A percentile compares a stretch with the other conserved stretches of the same genome.
These are phyloP conservation scores for Octopus bimaculoides DNA, from an alignment of 1,140 invertebrate genomes.

Conservation along the genomic window DNA sequence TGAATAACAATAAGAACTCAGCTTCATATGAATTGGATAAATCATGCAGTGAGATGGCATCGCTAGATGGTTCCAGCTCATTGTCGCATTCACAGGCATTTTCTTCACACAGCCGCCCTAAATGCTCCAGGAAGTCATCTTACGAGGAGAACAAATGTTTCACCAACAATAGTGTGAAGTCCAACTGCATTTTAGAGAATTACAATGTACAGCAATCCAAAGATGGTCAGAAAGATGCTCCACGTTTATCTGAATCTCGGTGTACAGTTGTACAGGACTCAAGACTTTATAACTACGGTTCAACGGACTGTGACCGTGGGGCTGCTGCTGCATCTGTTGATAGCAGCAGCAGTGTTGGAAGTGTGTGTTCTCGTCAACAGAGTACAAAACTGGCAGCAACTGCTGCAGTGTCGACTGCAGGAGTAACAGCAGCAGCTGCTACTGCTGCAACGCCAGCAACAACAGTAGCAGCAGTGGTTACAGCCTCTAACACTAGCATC, in stretches of 20 bases:
- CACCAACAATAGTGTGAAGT: background rate
- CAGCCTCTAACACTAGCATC: conserved; percentile 16
- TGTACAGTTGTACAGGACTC: too few species aligned
- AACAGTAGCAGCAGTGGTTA: conserved; percentile 7
- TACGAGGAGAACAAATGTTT: background rate
- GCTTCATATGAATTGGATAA: background rate
- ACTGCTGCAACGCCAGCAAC: background rate
- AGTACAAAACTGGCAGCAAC: conserved; percentile 4
- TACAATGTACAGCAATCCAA: background rate
- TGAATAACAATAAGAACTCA: background rate
- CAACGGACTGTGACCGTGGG: too few species aligned
- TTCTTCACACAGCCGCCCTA: background rate
- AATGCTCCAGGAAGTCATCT: background rate
- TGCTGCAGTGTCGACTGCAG: conserved; percentile 18
- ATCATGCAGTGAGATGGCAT: background rate
- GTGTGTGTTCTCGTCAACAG: too few species aligned
- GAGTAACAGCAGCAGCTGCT: conserved; percentile 5
- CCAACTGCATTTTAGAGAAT: background rate
- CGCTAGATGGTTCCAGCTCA: background rate
- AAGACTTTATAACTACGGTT: too few species aligned
- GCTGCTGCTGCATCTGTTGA: too few species aligned
- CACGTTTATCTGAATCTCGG: too few species aligned
- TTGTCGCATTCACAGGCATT: background rate
- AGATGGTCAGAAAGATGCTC: background rate
- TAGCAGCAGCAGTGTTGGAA: too few species aligned